These are phyloP conservation scores for Tachysurus fulvidraco DNA, from an alignment of 2,113 vertebrate species.

Conservation along the genomic window DNA sequence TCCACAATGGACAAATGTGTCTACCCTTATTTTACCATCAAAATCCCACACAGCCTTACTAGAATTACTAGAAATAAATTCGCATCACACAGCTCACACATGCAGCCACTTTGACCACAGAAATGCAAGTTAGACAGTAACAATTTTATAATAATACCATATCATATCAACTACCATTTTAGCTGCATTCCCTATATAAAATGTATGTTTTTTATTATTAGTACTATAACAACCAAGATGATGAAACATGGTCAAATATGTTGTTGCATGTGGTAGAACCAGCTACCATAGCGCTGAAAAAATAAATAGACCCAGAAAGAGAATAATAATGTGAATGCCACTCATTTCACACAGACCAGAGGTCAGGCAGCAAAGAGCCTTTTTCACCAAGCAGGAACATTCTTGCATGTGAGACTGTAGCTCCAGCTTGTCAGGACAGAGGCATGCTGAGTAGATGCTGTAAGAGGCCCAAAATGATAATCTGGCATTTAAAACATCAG, in stretches of 20 bases:
- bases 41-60: slow-evolving; percentile 39
- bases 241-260: slow-evolving; percentile 61
- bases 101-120: slow-evolving; percentile 43
- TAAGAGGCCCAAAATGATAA: slow-evolving; percentile 65
- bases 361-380: slow-evolving; percentile 73
- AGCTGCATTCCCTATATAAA: slow-evolving; percentile 32
- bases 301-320: slow-evolving; percentile 63
- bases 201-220: slow-evolving; percentile 31
- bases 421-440: slow-evolving; percentile 54
- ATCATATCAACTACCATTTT: slow-evolving; percentile 39
- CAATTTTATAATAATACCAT: slow-evolving; percentile 55
- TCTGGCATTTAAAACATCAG: slow-evolving; percentile 67
- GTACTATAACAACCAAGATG: slow-evolving; percentile 53
- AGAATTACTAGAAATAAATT: slow-evolving; percentile 59
- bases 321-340: slow-evolving; percentile 64
- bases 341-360: slow-evolving; percentile 68
- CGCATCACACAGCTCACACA: slow-evolving; percentile 33
- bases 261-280: slow-evolving; percentile 57
- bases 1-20: slow-evolving; percentile 53
- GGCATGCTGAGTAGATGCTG: slow-evolving; percentile 55
- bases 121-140: slow-evolving; percentile 61
- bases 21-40: slow-evolving; percentile 58
- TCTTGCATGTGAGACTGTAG: slow-evolving; percentile 70
- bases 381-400: slow-evolving; percentile 71
- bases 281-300: slow-evolving; percentile 57